Conservation (phyloP, 2,113 vertebrate genomes). For the Climacteris rufus region DNA sequence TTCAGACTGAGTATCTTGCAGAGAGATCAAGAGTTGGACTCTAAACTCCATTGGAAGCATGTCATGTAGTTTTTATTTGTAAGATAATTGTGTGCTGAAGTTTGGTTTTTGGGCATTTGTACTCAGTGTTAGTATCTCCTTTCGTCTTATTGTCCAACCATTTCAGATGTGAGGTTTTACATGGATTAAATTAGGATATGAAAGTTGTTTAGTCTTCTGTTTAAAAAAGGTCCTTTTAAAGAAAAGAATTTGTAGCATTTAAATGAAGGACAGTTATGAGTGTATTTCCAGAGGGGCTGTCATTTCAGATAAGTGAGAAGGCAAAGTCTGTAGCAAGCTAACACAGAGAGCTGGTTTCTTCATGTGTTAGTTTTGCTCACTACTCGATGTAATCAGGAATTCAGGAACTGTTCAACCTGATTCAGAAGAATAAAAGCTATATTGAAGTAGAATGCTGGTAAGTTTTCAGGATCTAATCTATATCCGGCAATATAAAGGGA, state of each 20-base stretch:
- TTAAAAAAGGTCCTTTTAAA: background rate
- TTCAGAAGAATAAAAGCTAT: background rate
- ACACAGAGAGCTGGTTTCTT: background rate
- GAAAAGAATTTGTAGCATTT: background rate
- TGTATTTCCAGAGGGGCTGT: background rate
- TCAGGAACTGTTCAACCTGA: background rate
- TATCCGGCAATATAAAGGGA: background rate
- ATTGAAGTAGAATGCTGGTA: background rate
- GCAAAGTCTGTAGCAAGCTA: background rate
- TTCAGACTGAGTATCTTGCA: background rate
- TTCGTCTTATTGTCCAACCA: background rate
- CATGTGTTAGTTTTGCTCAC: background rate
- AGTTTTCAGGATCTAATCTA: background rate
- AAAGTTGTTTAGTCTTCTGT: background rate
- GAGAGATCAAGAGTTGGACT: background rate
- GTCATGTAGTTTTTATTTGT: background rate
- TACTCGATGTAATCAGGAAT: background rate
- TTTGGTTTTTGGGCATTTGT: background rate
- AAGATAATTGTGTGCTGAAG: background rate
- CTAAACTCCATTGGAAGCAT: background rate
- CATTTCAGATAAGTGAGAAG: background rate
- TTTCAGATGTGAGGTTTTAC: background rate
- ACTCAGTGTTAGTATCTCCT: background rate
- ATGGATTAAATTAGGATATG: background rate
- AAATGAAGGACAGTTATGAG: background rate